phyloP scores from a whole-genome alignment of 1,140 invertebrate genomes.

The Drosophila pseudoananassae region DNA sequence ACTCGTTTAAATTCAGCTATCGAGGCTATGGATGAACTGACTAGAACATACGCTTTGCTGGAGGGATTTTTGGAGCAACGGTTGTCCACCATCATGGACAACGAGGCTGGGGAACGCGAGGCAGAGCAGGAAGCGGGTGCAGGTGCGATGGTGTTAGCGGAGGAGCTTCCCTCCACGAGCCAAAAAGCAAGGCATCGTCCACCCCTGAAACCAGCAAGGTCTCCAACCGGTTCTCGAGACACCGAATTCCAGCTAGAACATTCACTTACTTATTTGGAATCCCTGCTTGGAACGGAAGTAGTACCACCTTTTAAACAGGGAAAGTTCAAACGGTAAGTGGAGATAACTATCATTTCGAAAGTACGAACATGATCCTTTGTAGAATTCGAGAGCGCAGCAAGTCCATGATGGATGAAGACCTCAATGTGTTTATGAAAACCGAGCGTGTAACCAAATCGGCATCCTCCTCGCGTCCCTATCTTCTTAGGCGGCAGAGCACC shows the following conservation, averaged over 20 bases:
- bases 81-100: slow-evolving; percentile 61
- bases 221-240: slow-evolving; percentile 58
- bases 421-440: slow-evolving; percentile 59
- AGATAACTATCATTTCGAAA: background rate
- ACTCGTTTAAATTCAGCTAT: slow-evolving; percentile 65
- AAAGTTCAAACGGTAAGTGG: slow-evolving; percentile 60
- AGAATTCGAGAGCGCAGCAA: slow-evolving; percentile 84
- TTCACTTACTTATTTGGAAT: slow-evolving; percentile 86
- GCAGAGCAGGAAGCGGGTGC: background rate
- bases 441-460: slow-evolving; percentile 48
- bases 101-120: slow-evolving; percentile 32
- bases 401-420: slow-evolving; percentile 84
- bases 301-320: slow-evolving; percentile 64
- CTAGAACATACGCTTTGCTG: slow-evolving; percentile 54
- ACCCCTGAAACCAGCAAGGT: slow-evolving; percentile 35
- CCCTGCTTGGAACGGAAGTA: slow-evolving; percentile 61
- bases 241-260: slow-evolving; percentile 86
- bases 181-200: slow-evolving; percentile 5
- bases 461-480: slow-evolving; percentile 54
- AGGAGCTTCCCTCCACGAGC: slow-evolving; percentile 17
- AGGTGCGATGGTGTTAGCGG: background rate
- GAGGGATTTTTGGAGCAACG: slow-evolving; percentile 68
- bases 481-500: slow-evolving; percentile 75
- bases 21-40: slow-evolving; percentile 70
- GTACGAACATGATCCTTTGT: background rate